Evolutionary conservation across 2,888 invertebrate species (phyloP), one percentile per base, ranked within the genome.

Genomic region (Kuschelorhynchus macadamiae): DNA sequence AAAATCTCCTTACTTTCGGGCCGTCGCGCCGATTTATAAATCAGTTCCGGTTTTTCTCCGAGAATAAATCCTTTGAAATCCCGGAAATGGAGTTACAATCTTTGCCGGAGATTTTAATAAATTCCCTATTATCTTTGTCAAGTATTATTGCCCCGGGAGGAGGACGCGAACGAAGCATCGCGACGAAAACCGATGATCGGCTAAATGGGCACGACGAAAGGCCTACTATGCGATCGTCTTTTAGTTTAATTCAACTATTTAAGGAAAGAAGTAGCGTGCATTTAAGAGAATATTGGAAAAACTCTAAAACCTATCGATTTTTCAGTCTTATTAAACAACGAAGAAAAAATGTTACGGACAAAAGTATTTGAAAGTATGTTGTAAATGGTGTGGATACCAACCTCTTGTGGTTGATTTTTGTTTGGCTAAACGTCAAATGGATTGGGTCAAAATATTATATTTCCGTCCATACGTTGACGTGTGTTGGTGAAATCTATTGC

Each of bases 61-160:
- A 14, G 63, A 60, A 59, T 66, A 63, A 71, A 67, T 62, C 67
- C 59, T 64, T 67, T 63, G 49, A 67, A 59, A 64, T 60, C 41
- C 71, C 72, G 75, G 75, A 75, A 74, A 75, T 75, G 73, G 74
- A 75, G 73, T 74, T 73, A 73, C 73, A 72, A 72, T 75, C 68
- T 46, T 69, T 69, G 66, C 61, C 53, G 60, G 69, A 49, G 70
- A 72, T 71, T 74, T 75, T 73, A 73, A 72, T 74, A 74, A 75
- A 74, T 67, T 61, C 71, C 70, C 72, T 70, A 74, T 75, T 74
- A 74, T 75, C 74, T 73, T 70, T 71, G 72, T 71, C 72, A 70
- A 75, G 72, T 72, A 72, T 72, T 73, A 71, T 70, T 52, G 67
- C 67, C 32, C 41, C 56, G 70, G 53, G 53, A 30, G 59, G 17